A percentile compares a stretch with the other conserved stretches of the same genome.
phyloP scores from a whole-genome alignment of 2,888 invertebrate genomes.

The Meiosimyza platycephala region DNA sequence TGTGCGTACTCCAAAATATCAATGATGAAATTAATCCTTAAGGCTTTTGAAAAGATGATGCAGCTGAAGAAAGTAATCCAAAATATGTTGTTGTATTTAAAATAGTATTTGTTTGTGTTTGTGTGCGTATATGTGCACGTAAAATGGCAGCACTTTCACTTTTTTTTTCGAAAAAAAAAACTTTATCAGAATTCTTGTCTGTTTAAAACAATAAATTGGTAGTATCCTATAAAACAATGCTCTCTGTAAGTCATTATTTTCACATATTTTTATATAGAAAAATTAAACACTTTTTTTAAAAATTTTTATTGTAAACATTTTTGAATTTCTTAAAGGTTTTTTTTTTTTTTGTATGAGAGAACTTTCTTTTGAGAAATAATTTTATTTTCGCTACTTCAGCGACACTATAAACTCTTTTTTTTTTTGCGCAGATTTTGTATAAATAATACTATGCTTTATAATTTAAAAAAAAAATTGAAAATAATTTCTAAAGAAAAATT shows the following conservation, averaged over 20 bases:
- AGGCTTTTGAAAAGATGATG: too few relatives aligned
- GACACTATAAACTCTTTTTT: neutral
- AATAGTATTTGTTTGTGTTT: neutral
- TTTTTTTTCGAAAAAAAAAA: conserved; percentile 40
- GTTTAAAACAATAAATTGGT: too few relatives aligned
- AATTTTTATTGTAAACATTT: too few relatives aligned
- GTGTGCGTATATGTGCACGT: conserved; percentile 14
- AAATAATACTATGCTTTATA: neutral
- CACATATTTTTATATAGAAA: too few relatives aligned
- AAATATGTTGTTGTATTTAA: conserved; percentile 42
- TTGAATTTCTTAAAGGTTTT: too few relatives aligned
- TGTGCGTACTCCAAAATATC: conserved; percentile 28
- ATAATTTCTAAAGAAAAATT: conserved; percentile 30
- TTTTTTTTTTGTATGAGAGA: too few relatives aligned
- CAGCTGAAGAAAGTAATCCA: conserved; percentile 17
- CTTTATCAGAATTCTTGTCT: too few relatives aligned
- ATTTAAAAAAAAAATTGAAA: neutral
- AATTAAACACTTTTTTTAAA: too few relatives aligned
- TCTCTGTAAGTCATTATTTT: too few relatives aligned
- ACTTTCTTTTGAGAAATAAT: neutral
- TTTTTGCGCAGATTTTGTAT: conserved; percentile 9
- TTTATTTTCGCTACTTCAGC: conserved; percentile 17
- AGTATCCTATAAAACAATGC: too few relatives aligned
- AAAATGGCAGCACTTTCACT: conserved; percentile 54
- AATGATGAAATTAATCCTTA: neutral